A percentile compares a stretch with the other conserved stretches of the same genome.
These are phyloP conservation scores for Eretmochelys imbricata DNA, from an alignment of 2,113 vertebrate species.

Conservation along the genomic window DNA sequence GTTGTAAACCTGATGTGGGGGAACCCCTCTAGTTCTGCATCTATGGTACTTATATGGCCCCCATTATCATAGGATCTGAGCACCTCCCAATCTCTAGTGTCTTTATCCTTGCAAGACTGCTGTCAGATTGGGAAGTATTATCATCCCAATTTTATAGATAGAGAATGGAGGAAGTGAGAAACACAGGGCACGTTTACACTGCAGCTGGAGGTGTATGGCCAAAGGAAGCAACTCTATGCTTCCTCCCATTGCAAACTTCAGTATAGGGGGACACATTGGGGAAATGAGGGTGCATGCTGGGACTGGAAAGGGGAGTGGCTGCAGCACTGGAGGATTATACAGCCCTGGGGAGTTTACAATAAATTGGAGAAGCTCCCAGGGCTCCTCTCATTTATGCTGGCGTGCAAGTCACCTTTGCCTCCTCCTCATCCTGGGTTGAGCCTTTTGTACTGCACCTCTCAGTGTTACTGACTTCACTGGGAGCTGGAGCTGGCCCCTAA, in stretches of 20 bases:
- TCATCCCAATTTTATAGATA: neutral
- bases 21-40: constrained; percentile 4
- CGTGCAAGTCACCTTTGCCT: neutral
- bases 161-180: neutral
- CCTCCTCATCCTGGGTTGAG: neutral
- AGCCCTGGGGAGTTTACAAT: neutral
- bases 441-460: neutral
- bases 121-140: neutral
- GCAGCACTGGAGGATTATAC: neutral
- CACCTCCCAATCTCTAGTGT: neutral
- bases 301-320: neutral
- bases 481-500: neutral
- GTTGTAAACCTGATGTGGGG: neutral
- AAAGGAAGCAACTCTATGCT: neutral
- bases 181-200: neutral
- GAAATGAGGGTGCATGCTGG: neutral
- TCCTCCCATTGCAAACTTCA: neutral
- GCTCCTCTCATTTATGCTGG: neutral
- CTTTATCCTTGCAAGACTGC: neutral
- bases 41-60: constrained; percentile 22
- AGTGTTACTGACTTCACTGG: neutral
- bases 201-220: neutral
- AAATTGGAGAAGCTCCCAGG: neutral
- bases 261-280: neutral
- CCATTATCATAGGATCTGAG: constrained; percentile 3